Conservation (phyloP, 2,113 vertebrate genomes). For the Helogale parvula region DNA sequence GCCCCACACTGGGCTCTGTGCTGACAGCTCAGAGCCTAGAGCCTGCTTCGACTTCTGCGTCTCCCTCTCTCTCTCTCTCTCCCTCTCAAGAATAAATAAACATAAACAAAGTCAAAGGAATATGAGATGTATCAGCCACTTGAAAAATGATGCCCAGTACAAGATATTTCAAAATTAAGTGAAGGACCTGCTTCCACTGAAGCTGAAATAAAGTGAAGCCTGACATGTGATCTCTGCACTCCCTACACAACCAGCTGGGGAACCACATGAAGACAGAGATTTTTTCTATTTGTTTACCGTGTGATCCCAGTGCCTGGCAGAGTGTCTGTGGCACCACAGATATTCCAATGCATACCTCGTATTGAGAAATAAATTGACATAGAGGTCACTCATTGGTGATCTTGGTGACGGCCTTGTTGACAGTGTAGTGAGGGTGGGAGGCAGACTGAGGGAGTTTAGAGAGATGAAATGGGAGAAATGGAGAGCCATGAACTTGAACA, state of each 20-base stretch:
- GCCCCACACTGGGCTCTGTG: too few relatives aligned
- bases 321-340: not conserved
- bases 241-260: not conserved
- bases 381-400: not conserved
- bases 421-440: not conserved
- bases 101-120: not conserved
- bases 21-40: too few relatives aligned
- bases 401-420: not conserved
- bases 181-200: not conserved
- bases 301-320: not conserved
- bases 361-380: not conserved
- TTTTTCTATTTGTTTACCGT: not conserved
- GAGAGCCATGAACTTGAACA: not conserved
- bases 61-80: too few relatives aligned
- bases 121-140: not conserved
- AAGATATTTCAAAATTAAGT: not conserved
- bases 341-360: not conserved
- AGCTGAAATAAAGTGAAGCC: not conserved
- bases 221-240: not conserved
- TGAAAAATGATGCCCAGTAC: not conserved
- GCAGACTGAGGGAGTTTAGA: rapidly evolving
- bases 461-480: not conserved
- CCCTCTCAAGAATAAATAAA: too few relatives aligned
- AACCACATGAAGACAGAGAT: not conserved
- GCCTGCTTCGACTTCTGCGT: too few relatives aligned